Evolutionary conservation across 1,140 invertebrate genomes (phyloP).

Genomic region (Dermatophagoides farinae): DNA sequence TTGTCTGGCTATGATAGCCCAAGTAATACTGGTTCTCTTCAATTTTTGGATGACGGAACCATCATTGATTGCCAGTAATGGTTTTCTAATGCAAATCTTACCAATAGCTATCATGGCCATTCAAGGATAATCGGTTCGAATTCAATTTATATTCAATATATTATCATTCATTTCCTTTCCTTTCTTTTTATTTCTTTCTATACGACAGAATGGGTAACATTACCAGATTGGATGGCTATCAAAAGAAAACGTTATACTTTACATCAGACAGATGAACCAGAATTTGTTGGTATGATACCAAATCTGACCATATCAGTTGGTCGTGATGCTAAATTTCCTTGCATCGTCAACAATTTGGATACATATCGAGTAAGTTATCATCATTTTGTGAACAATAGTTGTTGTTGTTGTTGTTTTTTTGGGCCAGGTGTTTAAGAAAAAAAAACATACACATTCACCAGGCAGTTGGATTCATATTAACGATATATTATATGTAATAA

Average conservation of each 20-base stretch:
- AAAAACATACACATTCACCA: background rate
- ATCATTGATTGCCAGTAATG: no score
- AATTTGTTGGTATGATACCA: slow-evolving; percentile 45
- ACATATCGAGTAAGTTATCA: slow-evolving; percentile 44
- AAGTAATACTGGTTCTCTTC: no score
- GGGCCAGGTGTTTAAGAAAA: background rate
- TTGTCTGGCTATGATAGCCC: no score
- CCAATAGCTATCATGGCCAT: no score
- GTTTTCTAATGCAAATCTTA: no score
- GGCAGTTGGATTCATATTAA: background rate
- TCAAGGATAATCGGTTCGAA: no score
- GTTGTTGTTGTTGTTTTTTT: background rate
- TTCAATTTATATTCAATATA: no score
- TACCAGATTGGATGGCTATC: no score
- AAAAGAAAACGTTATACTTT: background rate
- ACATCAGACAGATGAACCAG: slow-evolving; percentile 27
- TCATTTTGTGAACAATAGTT: background rate
- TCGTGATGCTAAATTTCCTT: slow-evolving; percentile 50
- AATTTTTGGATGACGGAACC: no score
- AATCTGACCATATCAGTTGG: slow-evolving; percentile 59
- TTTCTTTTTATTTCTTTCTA: no score
- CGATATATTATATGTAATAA: background rate
- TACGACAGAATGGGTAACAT: no score
- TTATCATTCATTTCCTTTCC: no score
- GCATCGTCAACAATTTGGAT: slow-evolving; percentile 51